Evolutionary conservation across 2,797 vertebrate genomes (phyloP), one percentile per base, ranked within the genome.

Genomic region (Orestias chungarensis): DNA sequence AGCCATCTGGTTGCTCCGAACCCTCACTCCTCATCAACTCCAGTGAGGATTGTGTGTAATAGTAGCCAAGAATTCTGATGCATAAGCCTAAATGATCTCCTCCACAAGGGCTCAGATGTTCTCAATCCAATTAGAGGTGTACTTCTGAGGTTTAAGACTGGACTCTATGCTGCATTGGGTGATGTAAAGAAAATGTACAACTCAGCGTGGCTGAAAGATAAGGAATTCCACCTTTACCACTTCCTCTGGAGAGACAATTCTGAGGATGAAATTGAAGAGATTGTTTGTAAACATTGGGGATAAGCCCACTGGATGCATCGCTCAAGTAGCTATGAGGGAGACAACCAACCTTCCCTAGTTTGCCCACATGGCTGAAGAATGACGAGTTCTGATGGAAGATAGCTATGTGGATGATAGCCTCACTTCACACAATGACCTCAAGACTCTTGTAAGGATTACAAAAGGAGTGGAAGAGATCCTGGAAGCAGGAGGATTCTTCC

Each of bases 351-450:
- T 80, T 0, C 10, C 65, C 0, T 4, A 6, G 0, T 74, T 74
- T 10, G 14, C 46, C 72, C 46, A 3, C 8, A 43, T 75, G 0
- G 8, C 47, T 0, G 64, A 78, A 12, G 64, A 68, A 4, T 27
- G 49, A 1, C 20, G 38, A 1, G 6, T 74, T 10, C 8, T 76
- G 0, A 20, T 67, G 2, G 43, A 70, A 4, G 69, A 75, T 0
- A 40, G n/a, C 6, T 82, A 80, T 29, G 64, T 85, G 0, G 70
- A 78, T 35, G 71, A 78, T 11, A 49, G 75, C 8, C 23, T 73
- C 0, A 80, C 62, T 0, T 74, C 47, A 4, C 42, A 65, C 4
- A 69, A 55, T 31, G 42, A 74, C n/a, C 20, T 6, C 0, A 2
- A 54, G 1, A 14, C 4, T 1, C 65, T 82, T 14, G 3, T 27